Percentiles rank a stretch among this genome's conserved stretches.
phyloP scores from a whole-genome alignment of 2,888 invertebrate genomes.

The Erebia ligea region DNA sequence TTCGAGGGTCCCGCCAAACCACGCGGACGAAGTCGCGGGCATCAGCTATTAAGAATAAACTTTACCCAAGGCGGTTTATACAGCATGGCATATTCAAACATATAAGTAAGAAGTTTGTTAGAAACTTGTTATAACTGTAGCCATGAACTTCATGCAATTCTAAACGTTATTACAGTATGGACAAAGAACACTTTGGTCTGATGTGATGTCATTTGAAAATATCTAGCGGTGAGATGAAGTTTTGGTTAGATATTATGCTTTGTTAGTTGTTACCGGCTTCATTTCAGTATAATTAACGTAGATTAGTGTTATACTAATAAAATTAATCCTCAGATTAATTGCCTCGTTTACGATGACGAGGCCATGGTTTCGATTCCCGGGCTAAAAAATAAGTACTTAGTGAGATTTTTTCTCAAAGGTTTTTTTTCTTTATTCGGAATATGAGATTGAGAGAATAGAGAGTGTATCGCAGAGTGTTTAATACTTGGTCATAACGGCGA shows the following conservation, averaged over 20 bases:
- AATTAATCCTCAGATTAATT: no score
- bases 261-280: slow-evolving; percentile 3
- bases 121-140: slow-evolving; percentile 36
- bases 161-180: neutral
- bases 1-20: no score
- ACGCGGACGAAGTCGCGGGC: no score
- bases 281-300: slow-evolving; percentile 7
- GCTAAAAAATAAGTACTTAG: no score
- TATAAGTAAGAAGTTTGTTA: slow-evolving; percentile 34
- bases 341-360: no score
- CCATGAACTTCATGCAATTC: slow-evolving; percentile 10
- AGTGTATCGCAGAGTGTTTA: no score
- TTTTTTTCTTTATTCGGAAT: no score
- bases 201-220: slow-evolving; percentile 4
- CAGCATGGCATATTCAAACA: slow-evolving; percentile 34
- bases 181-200: neutral
- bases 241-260: slow-evolving; percentile 13
- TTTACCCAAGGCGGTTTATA: slow-evolving; percentile 37
- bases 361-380: no score
- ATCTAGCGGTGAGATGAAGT: slow-evolving; percentile 12
- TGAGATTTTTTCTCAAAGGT: no score
- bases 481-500: no score
- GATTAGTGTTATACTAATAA: neutral
- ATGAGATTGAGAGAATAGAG: no score
- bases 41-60: slow-evolving; percentile 40